Conservation (phyloP, 2,888 invertebrate genomes). For the Lordiphosa andalusiaca region DNA sequence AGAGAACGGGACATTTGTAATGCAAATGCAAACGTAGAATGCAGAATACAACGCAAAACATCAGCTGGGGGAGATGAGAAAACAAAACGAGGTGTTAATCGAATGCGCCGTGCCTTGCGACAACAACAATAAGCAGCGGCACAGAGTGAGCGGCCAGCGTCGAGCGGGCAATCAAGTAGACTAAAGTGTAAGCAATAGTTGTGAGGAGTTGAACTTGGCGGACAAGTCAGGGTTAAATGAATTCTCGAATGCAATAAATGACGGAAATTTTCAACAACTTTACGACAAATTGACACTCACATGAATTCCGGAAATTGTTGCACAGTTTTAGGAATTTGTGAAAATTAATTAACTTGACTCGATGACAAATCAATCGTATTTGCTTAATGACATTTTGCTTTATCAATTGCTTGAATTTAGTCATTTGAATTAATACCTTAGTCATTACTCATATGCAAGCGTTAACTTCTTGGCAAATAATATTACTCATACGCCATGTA, state of each 20-base stretch:
- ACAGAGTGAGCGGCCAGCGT: constrained; percentile 8
- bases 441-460: constrained; percentile 50
- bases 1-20: constrained; percentile 51
- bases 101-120: constrained; percentile 57
- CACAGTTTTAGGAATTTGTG: not conserved
- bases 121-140: constrained; percentile 19
- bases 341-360: constrained; percentile 6
- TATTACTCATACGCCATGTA: constrained; percentile 30
- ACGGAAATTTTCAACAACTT: constrained; percentile 51
- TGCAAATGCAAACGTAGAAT: constrained; percentile 49
- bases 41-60: constrained; percentile 35
- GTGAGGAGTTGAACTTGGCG: not conserved
- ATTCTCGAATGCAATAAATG: constrained; percentile 54
- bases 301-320: constrained; percentile 27
- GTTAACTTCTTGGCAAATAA: constrained; percentile 14
- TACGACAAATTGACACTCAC: constrained; percentile 49
- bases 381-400: constrained; percentile 1
- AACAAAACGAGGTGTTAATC: constrained; percentile 61
- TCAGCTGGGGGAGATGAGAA: constrained; percentile 24
- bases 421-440: constrained; percentile 9
- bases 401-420: constrained; percentile 6
- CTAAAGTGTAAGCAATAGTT: constrained; percentile 2
- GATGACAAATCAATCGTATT: constrained; percentile 1
- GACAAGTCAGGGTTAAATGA: constrained; percentile 4
- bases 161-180: not conserved